Evolutionary conservation across 2,113 vertebrate genomes (phyloP).

Genomic region (Leucoraja erinaceus): DNA sequence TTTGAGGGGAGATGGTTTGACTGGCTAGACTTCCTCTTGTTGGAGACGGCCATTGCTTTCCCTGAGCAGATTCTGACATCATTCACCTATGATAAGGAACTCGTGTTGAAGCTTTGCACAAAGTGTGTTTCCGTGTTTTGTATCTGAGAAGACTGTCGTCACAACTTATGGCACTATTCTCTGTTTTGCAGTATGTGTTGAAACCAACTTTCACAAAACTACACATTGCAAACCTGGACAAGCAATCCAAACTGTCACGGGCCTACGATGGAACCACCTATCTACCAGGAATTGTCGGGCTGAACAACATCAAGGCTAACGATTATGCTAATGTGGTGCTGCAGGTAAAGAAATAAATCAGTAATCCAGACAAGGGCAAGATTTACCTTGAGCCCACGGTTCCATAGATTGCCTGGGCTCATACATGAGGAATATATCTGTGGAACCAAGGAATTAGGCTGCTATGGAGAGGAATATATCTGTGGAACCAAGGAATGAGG

Average conservation of each 20-base stretch:
- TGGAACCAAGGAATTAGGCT: not conserved
- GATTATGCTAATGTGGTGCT: conserved; percentile 92
- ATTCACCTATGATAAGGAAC: not conserved
- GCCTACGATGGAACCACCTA: conserved; percentile 98
- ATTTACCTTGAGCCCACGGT: no score
- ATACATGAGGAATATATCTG: not conserved
- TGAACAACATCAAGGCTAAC: conserved; percentile 97
- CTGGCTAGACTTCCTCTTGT: no score
- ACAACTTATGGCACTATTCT: not conserved
- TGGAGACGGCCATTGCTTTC: not conserved
- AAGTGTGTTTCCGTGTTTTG: not conserved
- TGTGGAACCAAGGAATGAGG: not conserved
- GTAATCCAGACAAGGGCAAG: not conserved
- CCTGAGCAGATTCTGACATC: not conserved
- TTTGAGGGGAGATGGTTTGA: no score
- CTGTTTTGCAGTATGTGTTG: conserved; percentile 77
- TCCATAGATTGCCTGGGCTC: not conserved
- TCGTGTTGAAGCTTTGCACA: not conserved
- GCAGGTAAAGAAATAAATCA: conserved; percentile 64
- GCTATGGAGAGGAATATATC: not conserved
- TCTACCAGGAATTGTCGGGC: conserved; percentile 88
- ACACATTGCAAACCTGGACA: conserved; percentile 83
- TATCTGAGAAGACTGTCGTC: not conserved
- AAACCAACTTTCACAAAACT: conserved; percentile 90
- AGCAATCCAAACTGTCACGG: conserved; percentile 86